Base-by-base conservation (phyloP, 2,888 invertebrate species). In the Platycheirus rosarum region DNA sequence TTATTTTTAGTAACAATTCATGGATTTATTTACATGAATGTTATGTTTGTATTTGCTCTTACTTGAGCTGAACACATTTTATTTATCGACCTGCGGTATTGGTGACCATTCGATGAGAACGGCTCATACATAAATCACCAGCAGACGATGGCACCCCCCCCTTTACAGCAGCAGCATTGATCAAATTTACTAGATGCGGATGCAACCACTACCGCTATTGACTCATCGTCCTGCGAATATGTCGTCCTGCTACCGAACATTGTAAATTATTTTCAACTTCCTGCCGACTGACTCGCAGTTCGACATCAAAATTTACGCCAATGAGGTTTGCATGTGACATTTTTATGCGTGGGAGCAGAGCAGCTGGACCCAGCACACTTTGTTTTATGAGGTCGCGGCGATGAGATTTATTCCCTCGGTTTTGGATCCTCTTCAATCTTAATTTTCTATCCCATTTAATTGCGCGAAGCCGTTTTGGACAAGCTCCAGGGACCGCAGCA, bases 41-140 rank as follows among this genome's bases (percentile, higher is more conserved):
- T 76, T 40, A 29, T 60, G 60, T 60, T 40, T 57, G 44, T 80
- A 65, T 80, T 57, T 40, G 46, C 57, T 68, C 68, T 71, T 55
- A 77, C 49, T 68, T 62, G 71, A 63, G 57, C 70, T 79, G 75
- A 79, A 79, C 9, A 80, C 48, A 82, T 77, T 71, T 82, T 82
- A 82, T 82, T 77, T 82, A 77, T 82, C 68, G 82, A 73, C 77
- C 68, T 76, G 82, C 77, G 82, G 82, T 77, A 77, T 76, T 77
- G 77, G 77, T 77, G 82, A 82, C 82, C 82, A 82, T 82, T 82
- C 82, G 82, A 82, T 82, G 82, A 82, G 82, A 71, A 73, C 71
- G 68, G 49, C 82, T 82, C 73, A 68, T 53, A 77, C 76, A 82
- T 82, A 82, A 82, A 82, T 82, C 82, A 82, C 44, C 18, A 20